Base-by-base conservation (phyloP, 1,140 invertebrate species). In the Leptopilina clavipes region DNA sequence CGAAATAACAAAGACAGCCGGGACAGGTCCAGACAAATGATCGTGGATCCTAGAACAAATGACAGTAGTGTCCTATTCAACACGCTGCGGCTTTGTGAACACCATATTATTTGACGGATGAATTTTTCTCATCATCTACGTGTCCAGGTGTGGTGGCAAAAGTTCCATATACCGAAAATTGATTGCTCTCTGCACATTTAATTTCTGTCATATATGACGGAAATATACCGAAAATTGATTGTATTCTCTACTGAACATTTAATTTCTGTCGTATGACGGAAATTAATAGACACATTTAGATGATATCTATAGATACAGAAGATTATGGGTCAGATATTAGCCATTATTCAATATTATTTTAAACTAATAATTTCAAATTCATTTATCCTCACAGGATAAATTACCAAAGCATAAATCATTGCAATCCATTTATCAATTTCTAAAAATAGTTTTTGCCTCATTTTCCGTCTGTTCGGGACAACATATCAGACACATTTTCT, bases 31-130 rank as follows among this genome's bases (percentile, higher is more conserved):
- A 87, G 87, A 90, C 88, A 90, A 90, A 89, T 90, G 86, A 86
- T 81, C 84, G n/a, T 78, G 80, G 83, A 86, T 84, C 83, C 81
- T 83, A 87, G 86, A 89, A 89, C 83, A 88, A 88, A 90, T 90
- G 89, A 89, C 88, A 89, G 87, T 84, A n/a, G 87, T 84, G 87
- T 84, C 77, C n/a, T 84, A 83, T 76, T 79, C 79, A 81, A 79
- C 72, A 79, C 77, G 77, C 80, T 75, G 76, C 77, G 83, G 83
- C 70, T 52, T 88, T 89, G 86, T 88, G 84, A 79, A 84, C 79
- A 76, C 80, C 87, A 89, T 86, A 89, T 89, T 90, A 89, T 85
- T 78, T 84, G 81, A 82, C 73, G 80, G 78, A 83, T 82, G 83
- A 89, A 88, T 89, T 89, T 89, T 89, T 89, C 88, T 86, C 81